phyloP scores from a whole-genome alignment of 2,888 invertebrate genomes.

The Leptinotarsa haldemani region DNA sequence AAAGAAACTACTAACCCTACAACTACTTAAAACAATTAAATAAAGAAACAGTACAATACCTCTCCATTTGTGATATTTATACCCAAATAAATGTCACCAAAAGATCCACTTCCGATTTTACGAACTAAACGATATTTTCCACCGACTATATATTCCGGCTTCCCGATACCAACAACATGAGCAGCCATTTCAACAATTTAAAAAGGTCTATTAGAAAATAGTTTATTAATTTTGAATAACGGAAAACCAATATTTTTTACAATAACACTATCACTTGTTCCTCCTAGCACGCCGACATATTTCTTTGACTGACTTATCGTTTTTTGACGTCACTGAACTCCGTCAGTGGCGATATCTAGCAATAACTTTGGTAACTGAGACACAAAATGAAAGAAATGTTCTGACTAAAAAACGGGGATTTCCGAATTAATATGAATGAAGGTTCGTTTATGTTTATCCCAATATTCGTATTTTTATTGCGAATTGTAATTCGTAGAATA shows the following conservation, averaged over 20 bases:
- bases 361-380: not conserved
- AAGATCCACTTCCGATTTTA: constrained; percentile 98
- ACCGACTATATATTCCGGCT: constrained; percentile 85
- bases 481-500: too few species aligned
- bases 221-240: constrained; percentile 64
- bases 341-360: constrained; percentile 7
- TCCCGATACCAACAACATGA: constrained; percentile 57
- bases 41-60: constrained; percentile 68
- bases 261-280: constrained; percentile 67
- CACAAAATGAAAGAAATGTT: too few species aligned
- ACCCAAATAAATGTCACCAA: constrained; percentile 98
- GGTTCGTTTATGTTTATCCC: too few species aligned
- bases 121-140: constrained; percentile 94
- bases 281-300: constrained; percentile 72
- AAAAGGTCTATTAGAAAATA: constrained; percentile 60
- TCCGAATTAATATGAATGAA: not conserved
- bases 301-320: constrained; percentile 56
- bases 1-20: not conserved
- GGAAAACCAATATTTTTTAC: constrained; percentile 63
- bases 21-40: not conserved
- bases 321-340: constrained; percentile 15
- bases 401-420: not conserved
- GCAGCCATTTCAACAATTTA: constrained; percentile 64
- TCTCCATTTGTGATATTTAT: constrained; percentile 92
- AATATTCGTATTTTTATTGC: too few species aligned